Conservation (phyloP, 2,797 vertebrate species). For the Mormyrops boulengeri region DNA sequence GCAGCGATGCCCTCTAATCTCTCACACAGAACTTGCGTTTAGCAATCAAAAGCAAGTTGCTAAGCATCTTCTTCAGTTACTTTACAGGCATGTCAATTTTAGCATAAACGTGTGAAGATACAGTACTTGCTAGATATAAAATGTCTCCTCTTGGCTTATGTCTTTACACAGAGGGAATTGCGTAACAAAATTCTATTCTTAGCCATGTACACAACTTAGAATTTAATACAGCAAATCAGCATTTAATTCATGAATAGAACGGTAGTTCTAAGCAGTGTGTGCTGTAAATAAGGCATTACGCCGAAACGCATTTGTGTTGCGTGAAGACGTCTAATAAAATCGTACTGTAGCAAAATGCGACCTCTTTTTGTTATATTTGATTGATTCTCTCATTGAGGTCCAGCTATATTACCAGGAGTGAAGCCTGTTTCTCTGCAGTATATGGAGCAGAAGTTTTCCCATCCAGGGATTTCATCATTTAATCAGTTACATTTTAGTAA, state of each 20-base stretch:
- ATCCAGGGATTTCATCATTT: not conserved
- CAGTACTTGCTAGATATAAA: not conserved
- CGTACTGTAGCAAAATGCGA: not conserved
- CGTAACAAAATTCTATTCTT: not conserved
- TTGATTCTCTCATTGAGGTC: not conserved
- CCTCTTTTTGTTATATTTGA: not conserved
- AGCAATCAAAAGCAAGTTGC: not conserved
- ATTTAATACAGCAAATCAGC: not conserved
- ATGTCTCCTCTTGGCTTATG: not conserved
- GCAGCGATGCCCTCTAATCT: not conserved
- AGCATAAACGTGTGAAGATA: not conserved
- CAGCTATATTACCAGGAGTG: not conserved
- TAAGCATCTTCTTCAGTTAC: not conserved
- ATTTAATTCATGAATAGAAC: not conserved
- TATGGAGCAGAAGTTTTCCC: not conserved
- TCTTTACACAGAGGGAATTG: not conserved
- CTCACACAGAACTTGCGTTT: not conserved
- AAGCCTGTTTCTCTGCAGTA: not conserved
- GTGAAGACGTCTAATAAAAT: not conserved
- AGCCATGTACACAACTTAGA: not conserved
- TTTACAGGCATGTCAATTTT: not conserved
- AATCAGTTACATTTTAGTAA: slow-evolving; percentile 2
- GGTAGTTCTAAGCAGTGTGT: not conserved
- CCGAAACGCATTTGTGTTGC: not conserved
- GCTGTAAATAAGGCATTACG: not conserved